These are phyloP conservation scores for Ctenopoma kingsleyae DNA, from an alignment of 2,797 vertebrate species.

Conservation along the genomic window DNA sequence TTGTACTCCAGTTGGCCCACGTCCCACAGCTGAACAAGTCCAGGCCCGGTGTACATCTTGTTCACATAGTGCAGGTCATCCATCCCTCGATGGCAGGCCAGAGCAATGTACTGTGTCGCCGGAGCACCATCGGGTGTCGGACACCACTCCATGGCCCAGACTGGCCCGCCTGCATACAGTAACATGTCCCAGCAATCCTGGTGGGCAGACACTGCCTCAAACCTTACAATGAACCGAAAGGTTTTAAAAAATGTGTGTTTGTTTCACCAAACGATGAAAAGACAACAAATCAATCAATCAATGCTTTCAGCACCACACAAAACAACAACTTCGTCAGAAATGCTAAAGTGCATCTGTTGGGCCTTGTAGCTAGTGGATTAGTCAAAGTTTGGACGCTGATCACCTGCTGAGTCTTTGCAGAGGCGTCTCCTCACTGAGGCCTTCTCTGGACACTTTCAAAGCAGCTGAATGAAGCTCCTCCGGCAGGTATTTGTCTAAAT, in stretches of 20 bases:
- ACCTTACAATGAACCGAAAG: slow-evolving; percentile 77
- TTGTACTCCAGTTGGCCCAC: slow-evolving; percentile 86
- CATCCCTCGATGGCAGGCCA: slow-evolving; percentile 91
- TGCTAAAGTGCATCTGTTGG: too few species aligned
- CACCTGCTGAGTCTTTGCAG: slow-evolving; percentile 89
- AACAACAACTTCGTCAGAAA: too few species aligned
- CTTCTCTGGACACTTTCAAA: slow-evolving; percentile 90
- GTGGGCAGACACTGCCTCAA: slow-evolving; percentile 85
- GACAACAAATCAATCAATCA: too few species aligned
- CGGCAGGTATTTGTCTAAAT: slow-evolving; percentile 89
- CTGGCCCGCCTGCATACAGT: slow-evolving; percentile 91
- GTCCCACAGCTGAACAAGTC: slow-evolving; percentile 93
- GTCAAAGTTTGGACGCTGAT: too few species aligned
- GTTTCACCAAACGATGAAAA: too few species aligned
- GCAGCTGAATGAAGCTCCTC: slow-evolving; percentile 86
- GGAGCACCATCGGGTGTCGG: slow-evolving; percentile 87
- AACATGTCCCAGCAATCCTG: slow-evolving; percentile 87
- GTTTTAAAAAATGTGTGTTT: neutral
- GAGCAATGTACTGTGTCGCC: slow-evolving; percentile 87
- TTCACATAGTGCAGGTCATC: slow-evolving; percentile 87
- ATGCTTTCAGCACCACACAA: too few species aligned
- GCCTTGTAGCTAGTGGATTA: too few species aligned
- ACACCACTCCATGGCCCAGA: slow-evolving; percentile 97
- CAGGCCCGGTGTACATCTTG: slow-evolving; percentile 76
- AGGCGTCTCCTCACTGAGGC: slow-evolving; percentile 73